A percentile compares a stretch with the other conserved stretches of the same genome.
phyloP scores from a whole-genome alignment of 2,797 vertebrate genomes.

The Cygnus olor region DNA sequence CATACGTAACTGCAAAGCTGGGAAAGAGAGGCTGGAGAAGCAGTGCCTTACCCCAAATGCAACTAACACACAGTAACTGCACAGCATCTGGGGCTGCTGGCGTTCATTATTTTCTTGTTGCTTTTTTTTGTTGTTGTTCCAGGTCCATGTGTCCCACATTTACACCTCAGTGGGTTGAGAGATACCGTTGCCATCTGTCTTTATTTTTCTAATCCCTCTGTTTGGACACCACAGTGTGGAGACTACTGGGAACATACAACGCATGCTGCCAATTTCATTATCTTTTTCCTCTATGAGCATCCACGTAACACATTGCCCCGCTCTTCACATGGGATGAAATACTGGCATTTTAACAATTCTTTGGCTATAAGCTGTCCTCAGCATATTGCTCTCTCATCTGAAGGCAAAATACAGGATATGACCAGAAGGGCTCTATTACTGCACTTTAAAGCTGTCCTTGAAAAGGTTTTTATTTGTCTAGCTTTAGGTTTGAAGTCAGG shows the following conservation, averaged over 20 bases:
- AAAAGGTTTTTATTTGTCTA: not conserved
- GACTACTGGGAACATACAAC: constrained; percentile 13
- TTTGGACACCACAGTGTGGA: constrained; percentile 37
- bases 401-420: not conserved
- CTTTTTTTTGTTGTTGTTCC: not conserved
- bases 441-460: not conserved
- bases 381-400: not conserved
- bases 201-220: constrained; percentile 72
- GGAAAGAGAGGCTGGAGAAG: not conserved
- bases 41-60: not conserved
- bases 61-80: not conserved
- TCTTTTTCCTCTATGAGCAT: constrained; percentile 38
- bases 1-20: not conserved
- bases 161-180: constrained; percentile 57
- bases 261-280: constrained; percentile 59
- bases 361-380: not conserved
- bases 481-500: not conserved
- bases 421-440: not conserved
- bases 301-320: constrained; percentile 3
- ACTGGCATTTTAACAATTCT: not conserved
- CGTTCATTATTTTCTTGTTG: constrained; percentile 7
- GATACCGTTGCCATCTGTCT: constrained; percentile 70
- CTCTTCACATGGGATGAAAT: not conserved
- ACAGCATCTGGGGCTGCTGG: not conserved
- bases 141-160: constrained; percentile 45